phyloP scores from a whole-genome alignment of 2,797 vertebrate genomes.

The Percopsis omiscomaycus region DNA sequence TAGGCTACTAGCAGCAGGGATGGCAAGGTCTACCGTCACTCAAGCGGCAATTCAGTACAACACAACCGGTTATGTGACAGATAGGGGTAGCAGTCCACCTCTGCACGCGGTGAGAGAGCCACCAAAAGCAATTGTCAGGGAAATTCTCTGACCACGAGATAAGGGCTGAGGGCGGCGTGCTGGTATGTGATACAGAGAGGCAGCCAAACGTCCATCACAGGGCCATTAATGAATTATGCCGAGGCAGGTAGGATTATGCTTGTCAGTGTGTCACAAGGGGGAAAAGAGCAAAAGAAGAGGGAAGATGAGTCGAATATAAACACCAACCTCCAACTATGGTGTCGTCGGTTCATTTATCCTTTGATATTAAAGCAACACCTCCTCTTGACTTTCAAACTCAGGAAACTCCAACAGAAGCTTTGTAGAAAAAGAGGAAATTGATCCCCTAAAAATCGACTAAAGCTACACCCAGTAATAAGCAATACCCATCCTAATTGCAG shows the following conservation, averaged over 20 bases:
- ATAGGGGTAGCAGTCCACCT: not conserved
- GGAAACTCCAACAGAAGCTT: slow-evolving; percentile 9
- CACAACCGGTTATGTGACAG: not conserved
- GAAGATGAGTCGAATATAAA: not conserved
- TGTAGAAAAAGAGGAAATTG: slow-evolving; percentile 7
- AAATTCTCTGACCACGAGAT: slow-evolving; percentile 6
- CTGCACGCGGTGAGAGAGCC: not conserved
- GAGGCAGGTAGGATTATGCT: slow-evolving; percentile 41
- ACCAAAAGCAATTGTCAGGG: slow-evolving; percentile 4
- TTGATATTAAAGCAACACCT: slow-evolving; percentile 6
- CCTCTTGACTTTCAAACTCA: not conserved
- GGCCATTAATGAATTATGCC: slow-evolving; percentile 55
- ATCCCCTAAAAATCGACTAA: slow-evolving; percentile 25
- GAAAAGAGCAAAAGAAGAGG: not conserved
- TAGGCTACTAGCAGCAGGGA: slow-evolving; percentile 4
- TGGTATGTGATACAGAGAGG: slow-evolving; percentile 38
- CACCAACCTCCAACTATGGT: not conserved
- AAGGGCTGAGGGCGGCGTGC: not conserved
- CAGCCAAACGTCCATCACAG: slow-evolving; percentile 39
- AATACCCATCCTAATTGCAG: slow-evolving; percentile 31
- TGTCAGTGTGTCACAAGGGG: slow-evolving; percentile 12
- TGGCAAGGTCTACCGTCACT: slow-evolving; percentile 10
- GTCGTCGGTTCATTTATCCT: slow-evolving; percentile 7
- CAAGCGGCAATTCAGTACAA: slow-evolving; percentile 7
- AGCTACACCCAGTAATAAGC: slow-evolving; percentile 28